These are phyloP conservation scores for Ochropleura leucogaster DNA, from an alignment of 2,888 invertebrate genomes.

Conservation along the genomic window DNA sequence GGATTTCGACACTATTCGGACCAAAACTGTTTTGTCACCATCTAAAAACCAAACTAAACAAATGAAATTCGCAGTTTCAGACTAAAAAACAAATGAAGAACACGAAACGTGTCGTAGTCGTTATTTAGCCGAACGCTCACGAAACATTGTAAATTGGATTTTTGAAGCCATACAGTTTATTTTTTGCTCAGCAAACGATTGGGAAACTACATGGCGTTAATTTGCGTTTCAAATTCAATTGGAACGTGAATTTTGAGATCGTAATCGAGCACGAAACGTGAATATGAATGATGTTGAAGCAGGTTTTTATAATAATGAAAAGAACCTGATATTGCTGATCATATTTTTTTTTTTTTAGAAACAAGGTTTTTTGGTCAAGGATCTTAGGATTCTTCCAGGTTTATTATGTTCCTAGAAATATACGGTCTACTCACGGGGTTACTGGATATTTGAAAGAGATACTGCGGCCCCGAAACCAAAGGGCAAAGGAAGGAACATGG, in stretches of 20 bases:
- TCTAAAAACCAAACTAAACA: conserved; percentile 3
- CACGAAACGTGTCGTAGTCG: conserved; percentile 28
- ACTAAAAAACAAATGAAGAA: conserved; percentile 36
- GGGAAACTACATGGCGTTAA: conserved; percentile 37
- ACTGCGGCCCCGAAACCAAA: too few species aligned
- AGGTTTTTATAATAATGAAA: not conserved
- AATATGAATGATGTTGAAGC: conserved; percentile 1
- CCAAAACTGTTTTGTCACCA: too few species aligned
- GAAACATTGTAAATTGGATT: conserved; percentile 45
- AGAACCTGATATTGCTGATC: not conserved
- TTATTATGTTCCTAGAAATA: not conserved
- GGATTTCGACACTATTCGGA: not conserved
- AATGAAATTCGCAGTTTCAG: not conserved
- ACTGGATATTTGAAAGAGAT: too few species aligned
- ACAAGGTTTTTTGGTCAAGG: not conserved
- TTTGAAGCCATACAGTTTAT: conserved; percentile 25
- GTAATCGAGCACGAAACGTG: conserved; percentile 6
- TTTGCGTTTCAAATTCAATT: conserved; percentile 37
- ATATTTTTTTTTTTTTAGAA: conserved; percentile 1
- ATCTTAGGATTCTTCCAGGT: not conserved
- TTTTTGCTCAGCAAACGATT: conserved; percentile 10
- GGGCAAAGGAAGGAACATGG: too few species aligned
- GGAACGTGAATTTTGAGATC: conserved; percentile 15
- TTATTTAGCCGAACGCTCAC: conserved; percentile 24
- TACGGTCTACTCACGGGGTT: not conserved